Percentiles rank a stretch among this genome's conserved stretches.
These are phyloP conservation scores for Onchidella celtica DNA, from an alignment of 2,888 invertebrate genomes.

Conservation along the genomic window DNA sequence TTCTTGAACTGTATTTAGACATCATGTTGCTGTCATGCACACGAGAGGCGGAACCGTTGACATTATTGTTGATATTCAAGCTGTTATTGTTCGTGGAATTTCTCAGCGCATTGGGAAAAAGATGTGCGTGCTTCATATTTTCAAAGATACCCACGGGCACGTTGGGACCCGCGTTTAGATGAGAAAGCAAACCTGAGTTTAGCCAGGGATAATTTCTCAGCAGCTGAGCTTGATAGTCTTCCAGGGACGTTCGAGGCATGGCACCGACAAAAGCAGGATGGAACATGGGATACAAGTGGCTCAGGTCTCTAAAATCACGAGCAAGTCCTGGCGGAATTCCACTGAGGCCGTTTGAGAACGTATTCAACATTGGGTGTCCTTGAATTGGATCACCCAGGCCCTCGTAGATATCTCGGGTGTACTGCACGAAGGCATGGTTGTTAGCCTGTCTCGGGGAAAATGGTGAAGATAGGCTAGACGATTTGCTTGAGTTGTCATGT, in stretches of 20 bases:
- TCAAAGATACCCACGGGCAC: conserved; percentile 29
- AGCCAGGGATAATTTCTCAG: conserved; percentile 59
- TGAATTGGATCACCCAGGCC: conserved; percentile 21
- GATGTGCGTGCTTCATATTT: conserved; percentile 37
- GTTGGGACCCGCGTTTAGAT: not conserved
- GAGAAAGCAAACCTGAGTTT: conserved; percentile 7
- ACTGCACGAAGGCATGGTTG: conserved; percentile 40
- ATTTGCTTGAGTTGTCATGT: conserved; percentile 12
- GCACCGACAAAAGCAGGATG: conserved; percentile 74
- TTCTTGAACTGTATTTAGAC: conserved; percentile 21
- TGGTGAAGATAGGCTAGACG: not conserved
- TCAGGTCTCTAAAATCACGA: conserved; percentile 39
- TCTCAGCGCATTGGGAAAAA: conserved; percentile 28
- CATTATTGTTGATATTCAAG: conserved; percentile 39
- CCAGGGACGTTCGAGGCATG: conserved; percentile 50
- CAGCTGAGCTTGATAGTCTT: conserved; percentile 70
- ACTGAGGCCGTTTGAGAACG: conserved; percentile 16
- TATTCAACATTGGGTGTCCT: conserved; percentile 19
- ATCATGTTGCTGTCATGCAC: conserved; percentile 5
- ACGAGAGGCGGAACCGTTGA: not conserved
- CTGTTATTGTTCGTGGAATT: conserved; percentile 28
- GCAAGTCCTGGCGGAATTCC: conserved; percentile 24
- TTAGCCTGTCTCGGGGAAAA: not conserved
- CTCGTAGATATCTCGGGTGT: conserved; percentile 23
- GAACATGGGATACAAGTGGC: conserved; percentile 51